Evolutionary conservation across 1,140 invertebrate species (phyloP).

Genomic region (Bombus vancouverensis): DNA sequence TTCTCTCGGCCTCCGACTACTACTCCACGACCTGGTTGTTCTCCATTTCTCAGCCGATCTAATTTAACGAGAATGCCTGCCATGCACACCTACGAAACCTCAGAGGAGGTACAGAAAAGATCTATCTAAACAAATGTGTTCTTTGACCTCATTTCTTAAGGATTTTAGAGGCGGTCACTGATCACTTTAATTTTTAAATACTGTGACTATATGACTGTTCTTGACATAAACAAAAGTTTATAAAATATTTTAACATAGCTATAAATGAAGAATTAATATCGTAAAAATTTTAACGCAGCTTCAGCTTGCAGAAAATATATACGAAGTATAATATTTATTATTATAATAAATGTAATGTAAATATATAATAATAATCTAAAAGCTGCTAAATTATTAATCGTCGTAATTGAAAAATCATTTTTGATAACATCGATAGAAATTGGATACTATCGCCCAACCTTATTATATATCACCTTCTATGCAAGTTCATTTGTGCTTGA

Average conservation of each 20-base stretch:
- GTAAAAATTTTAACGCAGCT: neutral
- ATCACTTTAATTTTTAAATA: neutral
- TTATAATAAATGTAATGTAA: too few species aligned
- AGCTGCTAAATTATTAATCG: too few species aligned
- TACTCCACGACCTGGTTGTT: slow-evolving; percentile 48
- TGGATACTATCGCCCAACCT: too few species aligned
- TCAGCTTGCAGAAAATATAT: neutral
- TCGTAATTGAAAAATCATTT: too few species aligned
- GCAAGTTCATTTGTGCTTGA: too few species aligned
- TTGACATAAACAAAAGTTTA: neutral
- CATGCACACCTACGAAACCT: slow-evolving; percentile 57
- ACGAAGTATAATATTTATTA: neutral
- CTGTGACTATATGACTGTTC: neutral
- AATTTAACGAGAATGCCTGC: slow-evolving; percentile 73
- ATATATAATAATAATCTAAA: too few species aligned
- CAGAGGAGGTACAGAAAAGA: neutral
- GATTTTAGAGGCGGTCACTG: neutral
- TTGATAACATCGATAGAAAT: too few species aligned
- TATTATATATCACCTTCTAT: too few species aligned
- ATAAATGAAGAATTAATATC: neutral
- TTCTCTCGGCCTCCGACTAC: slow-evolving; percentile 36
- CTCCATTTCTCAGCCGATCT: slow-evolving; percentile 74
- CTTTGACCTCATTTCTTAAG: neutral
- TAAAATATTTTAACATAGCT: neutral
- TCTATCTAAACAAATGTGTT: neutral